Evolutionary conservation across 2,797 vertebrate species (phyloP), one percentile per base, ranked within the genome.

Genomic region (Lates japonicus): DNA sequence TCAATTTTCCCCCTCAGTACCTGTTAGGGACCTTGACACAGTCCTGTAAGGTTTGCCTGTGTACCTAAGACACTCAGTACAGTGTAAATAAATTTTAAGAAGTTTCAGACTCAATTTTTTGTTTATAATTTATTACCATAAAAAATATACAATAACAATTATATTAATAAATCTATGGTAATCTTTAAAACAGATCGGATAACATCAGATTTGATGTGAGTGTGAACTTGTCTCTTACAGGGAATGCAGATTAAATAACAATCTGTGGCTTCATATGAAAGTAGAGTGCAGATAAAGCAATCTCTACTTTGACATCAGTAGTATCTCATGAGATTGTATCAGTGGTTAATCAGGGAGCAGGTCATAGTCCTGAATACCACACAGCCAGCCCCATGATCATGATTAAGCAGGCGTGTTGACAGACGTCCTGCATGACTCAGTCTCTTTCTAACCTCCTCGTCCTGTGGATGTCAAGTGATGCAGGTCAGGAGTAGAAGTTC

Each of bases 51-150:
- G 76, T 88, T 94, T 83, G 87, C 84, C 83, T 93, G 85, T 95
- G 88, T 92, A 92, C 80, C 76, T 52, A 68, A 65, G 80, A 92
- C 67, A 52, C 66, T 86, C 86, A 76, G 63, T 81, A 85, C 83
- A 83, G 61, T 93, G 87, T 93, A 92, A 94, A 94, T 94, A 93
- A 90, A 93, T 79, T 84, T 85, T 25, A 65, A 88, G 71, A 88
- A 41, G 52, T 71, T 88, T 86, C 72, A 59, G 42, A 83, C 75
- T 74, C 19, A 29, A 58, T 25, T 76, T 39, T 61, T 11, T 66
- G 8, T 75, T 64, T 69, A 8, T 77, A 74, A 7, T 35, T 81
- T 70, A 12, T 52, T 57, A n/a, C 2, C 59, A 5, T 5, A 7
- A 12, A 42, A 64, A 42, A n/a, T n/a, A 63, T 35, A 58, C 16